Evolutionary conservation across 2,113 vertebrate genomes (phyloP).

Genomic region (Pituophis catenifer): DNA sequence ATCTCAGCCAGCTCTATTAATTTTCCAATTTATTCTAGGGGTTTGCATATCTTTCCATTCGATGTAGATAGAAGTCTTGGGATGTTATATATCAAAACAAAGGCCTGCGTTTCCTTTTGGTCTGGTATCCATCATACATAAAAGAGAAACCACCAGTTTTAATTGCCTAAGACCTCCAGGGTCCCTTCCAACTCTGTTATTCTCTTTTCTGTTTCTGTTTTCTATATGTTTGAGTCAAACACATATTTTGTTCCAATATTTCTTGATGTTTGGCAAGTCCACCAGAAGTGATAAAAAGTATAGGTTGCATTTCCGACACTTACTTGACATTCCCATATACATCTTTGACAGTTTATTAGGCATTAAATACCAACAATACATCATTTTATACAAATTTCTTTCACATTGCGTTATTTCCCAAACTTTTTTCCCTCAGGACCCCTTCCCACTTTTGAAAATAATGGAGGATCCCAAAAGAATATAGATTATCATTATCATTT

Average conservation of each 20-base stretch:
- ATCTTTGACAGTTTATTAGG: not conserved
- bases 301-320: not conserved
- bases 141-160: not conserved
- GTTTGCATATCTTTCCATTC: not conserved
- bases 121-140: not conserved
- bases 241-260: not conserved
- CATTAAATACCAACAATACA: not conserved
- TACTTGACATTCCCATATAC: not conserved
- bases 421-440: not conserved
- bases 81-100: not conserved
- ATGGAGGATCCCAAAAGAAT: not conserved
- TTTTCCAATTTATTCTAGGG: not conserved
- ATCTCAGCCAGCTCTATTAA: not conserved
- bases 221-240: not conserved
- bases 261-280: not conserved
- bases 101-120: not conserved
- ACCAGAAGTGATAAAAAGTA: not conserved
- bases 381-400: not conserved
- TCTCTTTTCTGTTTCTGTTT: too few species aligned
- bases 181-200: too few species aligned
- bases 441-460: not conserved
- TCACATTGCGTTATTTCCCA: not conserved
- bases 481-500: not conserved
- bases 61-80: not conserved
- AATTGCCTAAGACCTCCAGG: not conserved